These are phyloP conservation scores for Myotis pilosus DNA, from an alignment of 2,797 vertebrate genomes.

Conservation along the genomic window DNA sequence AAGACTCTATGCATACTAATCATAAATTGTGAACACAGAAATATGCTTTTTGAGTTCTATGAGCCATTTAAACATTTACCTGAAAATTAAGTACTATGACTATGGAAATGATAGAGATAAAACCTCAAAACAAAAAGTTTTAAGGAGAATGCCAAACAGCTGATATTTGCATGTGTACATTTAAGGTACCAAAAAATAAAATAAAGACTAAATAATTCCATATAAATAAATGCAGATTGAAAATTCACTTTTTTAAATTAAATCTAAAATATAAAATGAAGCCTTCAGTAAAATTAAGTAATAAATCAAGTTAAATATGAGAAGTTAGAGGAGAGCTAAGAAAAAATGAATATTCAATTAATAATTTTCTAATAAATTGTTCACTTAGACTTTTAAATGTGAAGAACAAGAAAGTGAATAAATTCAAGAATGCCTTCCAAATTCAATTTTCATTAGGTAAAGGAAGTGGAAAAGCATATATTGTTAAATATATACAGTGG, in stretches of 20 bases:
- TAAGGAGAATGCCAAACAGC: neutral
- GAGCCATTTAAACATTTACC: neutral
- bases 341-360: neutral
- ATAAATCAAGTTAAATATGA: neutral
- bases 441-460: constrained; percentile 2
- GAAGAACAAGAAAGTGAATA: neutral
- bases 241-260: neutral
- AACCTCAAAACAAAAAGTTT: neutral
- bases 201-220: neutral
- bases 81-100: neutral
- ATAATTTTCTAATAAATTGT: neutral
- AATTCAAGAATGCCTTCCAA: neutral
- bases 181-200: neutral
- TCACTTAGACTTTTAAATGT: neutral
- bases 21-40: neutral
- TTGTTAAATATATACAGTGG: constrained; percentile 20
- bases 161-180: neutral
- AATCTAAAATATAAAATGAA: constrained; percentile 19
- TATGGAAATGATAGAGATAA: neutral
- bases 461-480: neutral
- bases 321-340: neutral
- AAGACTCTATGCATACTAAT: neutral
- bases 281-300: neutral
- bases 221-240: neutral
- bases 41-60: neutral